Base-by-base conservation (phyloP, 2,888 invertebrate genomes). In the Chymomyza fuscimana region DNA sequence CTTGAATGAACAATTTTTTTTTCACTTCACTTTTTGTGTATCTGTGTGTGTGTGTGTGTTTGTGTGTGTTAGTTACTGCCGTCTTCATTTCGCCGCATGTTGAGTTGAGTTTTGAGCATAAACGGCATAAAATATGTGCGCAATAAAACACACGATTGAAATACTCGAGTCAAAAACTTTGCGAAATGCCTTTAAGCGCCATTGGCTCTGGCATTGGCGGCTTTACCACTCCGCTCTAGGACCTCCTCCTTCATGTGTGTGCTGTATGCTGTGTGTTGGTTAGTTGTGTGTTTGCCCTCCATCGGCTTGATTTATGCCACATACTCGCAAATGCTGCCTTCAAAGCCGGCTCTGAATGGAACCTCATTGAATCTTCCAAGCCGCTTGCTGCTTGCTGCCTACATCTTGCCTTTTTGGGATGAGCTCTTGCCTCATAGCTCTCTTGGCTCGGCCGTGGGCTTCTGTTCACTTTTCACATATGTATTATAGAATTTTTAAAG, bases 141-240 rank as follows among this genome's bases (percentile, higher is more conserved):
- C 85, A 87, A 86, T 85, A 87, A 85, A 85, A 87, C 87, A 86
- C 80, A 81, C 87, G 81, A 85, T 85, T 85, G 85, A 87, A 85
- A 87, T 83, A 80, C 86, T 83, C 74, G 80, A 87, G 86, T 81
- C 80, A 79, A 80, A 85, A 87, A 83, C 84, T 87, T 85, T 81
- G 79, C 72, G 74, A 61, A 81, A 87, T 84, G 86, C 81, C 85
- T 86, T 81, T 73, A 83, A 86, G 86, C 86, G 77, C 79, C 84
- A 83, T 86, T 79, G 84, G 79, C 72, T 71, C 63, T 50, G 63
- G 59, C 67, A 59, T 65, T 63, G 72, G 62, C 60, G 54, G 60
- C 7, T 19, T 12, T 67, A 36, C 63, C 16, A 15, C 15, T 51
- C 36, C 12, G 16, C 40, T 32, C 60, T 46, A 10, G 15, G 25